These are phyloP conservation scores for Scolanthus callimorphus DNA, from an alignment of 92 coral and sea anemone species.

Conservation along the genomic window DNA sequence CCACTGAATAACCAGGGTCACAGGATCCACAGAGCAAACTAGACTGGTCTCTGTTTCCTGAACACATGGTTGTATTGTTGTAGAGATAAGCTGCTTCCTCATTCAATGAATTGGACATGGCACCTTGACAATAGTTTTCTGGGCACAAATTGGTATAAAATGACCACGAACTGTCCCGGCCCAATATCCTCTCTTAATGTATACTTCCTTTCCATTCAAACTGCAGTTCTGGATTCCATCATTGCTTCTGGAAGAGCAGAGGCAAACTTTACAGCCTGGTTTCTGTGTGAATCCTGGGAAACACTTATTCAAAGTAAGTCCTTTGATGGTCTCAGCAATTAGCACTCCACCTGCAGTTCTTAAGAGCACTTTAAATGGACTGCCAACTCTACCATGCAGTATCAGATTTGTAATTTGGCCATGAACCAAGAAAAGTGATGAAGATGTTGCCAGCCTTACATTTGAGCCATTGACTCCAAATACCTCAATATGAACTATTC, in stretches of 20 bases:
- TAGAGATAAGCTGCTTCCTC: constrained; percentile 31
- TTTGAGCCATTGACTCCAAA: background rate
- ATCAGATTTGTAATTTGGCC: constrained; percentile 26
- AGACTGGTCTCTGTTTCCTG: constrained; percentile 21
- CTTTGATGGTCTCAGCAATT: constrained; percentile 21
- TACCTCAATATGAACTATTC: constrained; percentile 57
- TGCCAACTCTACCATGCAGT: constrained; percentile 38
- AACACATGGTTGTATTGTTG: constrained; percentile 26
- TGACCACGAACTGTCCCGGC: constrained; percentile 51
- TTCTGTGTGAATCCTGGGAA: constrained; percentile 45
- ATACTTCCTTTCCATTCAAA: constrained; percentile 31
- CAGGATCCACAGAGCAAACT: constrained; percentile 88
- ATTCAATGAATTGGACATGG: background rate
- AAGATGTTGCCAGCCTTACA: constrained; percentile 34
- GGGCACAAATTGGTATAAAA: constrained; percentile 80
- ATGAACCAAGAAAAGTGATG: constrained; percentile 56
- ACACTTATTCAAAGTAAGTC: constrained; percentile 46
- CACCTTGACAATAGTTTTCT: constrained; percentile 49
- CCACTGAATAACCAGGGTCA: constrained; percentile 34
- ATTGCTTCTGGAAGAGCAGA: constrained; percentile 34
- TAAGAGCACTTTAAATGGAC: constrained; percentile 35
- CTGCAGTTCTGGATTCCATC: constrained; percentile 69
- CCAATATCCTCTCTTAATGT: constrained; percentile 81
- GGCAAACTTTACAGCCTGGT: constrained; percentile 35
- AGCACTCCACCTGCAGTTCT: constrained; percentile 60